Evolutionary conservation across 2,888 invertebrate genomes (phyloP), one percentile per base, ranked within the genome.

Genomic region (Perizoma flavofasciatum): DNA sequence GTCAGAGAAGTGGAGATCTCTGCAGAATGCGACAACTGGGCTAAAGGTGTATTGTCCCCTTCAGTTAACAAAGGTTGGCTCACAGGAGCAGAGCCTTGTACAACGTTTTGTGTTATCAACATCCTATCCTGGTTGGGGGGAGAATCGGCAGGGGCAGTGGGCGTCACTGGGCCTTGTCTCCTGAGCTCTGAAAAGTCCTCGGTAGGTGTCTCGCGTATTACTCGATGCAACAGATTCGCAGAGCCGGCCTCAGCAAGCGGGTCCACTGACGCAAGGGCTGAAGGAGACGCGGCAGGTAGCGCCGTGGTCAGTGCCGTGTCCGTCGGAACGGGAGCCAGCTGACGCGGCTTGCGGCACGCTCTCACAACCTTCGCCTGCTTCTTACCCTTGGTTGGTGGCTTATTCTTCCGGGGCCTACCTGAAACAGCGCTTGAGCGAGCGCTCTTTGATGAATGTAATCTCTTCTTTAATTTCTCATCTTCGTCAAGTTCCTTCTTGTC

Each of bases 401-500:
- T 10, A 4, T 47, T 47, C 47, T 22, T 32, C 32, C 45, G 22
- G 32, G 8, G 5, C 3, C 10, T 10, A 10, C 41, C 5, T 10
- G 9, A n/a, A 41, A n/a, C 10, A 5, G 10, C 10, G 41, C 41
- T 41, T 41, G 7, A 50, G 5, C 8, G 49, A 50, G 33, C 45
- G 45, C n/a, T 22, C 22, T 22, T 22, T 3, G 22, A 3, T 22
- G 46, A 7, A 34, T n/a, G n/a, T n/a, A n/a, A n/a, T n/a, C 34
- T 11, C 4, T 44, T 33, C 7, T n/a, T 33, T 11, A 45, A 32
- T 11, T 39, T 39, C 35, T 40, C 46, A 44, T 46, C 22, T n/a
- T n/a, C n/a, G n/a, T n/a, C n/a, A 0, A 50, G 10, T 11, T 50
- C 49, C 33, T 40, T 50, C n/a, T 49, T 45, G 7, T 55, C 55